Evolutionary conservation across 2,113 vertebrate genomes (phyloP).

Genomic region (Bufo gargarizans): DNA sequence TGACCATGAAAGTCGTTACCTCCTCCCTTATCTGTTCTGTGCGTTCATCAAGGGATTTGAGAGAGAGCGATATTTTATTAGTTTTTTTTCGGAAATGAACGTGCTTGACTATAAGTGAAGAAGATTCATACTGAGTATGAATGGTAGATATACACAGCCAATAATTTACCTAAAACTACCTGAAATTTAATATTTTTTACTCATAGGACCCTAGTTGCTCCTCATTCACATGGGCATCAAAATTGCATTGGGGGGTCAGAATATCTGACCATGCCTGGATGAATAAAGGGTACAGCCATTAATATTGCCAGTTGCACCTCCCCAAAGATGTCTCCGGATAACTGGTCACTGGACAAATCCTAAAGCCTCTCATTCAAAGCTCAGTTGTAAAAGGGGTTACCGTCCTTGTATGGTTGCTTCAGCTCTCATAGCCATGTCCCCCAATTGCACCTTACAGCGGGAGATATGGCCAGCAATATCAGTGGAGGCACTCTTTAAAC

Average conservation of each 20-base stretch:
- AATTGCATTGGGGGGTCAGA: background rate
- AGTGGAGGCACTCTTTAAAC: no score
- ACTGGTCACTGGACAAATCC: no score
- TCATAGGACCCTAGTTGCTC: no score
- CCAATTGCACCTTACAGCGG: no score
- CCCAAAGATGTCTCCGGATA: background rate
- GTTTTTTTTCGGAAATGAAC: background rate
- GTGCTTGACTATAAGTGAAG: background rate
- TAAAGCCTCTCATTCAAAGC: no score
- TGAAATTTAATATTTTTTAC: no score
- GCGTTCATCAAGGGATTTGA: conserved; percentile 16
- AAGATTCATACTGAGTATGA: background rate
- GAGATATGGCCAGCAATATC: no score
- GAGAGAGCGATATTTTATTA: background rate
- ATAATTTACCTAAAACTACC: background rate
- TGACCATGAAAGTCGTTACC: conserved; percentile 36
- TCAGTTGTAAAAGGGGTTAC: no score
- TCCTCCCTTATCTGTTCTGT: conserved; percentile 13
- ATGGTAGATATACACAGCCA: background rate
- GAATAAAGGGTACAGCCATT: background rate
- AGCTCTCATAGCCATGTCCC: no score
- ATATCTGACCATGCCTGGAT: background rate
- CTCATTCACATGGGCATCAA: background rate
- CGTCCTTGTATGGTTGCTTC: no score
- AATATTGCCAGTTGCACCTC: background rate